Evolutionary conservation across 2,797 vertebrate species (phyloP).

Genomic region (Gymnopithys bicolor): DNA sequence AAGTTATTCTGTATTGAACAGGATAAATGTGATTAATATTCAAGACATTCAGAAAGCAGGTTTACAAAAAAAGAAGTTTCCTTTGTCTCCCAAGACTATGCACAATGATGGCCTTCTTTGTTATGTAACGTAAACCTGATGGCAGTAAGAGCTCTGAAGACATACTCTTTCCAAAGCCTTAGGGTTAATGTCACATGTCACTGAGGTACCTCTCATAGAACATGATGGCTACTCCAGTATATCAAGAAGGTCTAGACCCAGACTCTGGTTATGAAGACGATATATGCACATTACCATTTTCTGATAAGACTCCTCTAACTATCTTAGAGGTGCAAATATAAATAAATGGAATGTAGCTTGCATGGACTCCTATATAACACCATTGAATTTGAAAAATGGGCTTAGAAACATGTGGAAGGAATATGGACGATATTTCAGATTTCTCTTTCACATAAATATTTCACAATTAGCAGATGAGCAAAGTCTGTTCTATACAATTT

Average conservation of each 20-base stretch:
- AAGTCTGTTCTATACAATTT: not conserved
- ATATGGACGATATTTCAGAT: not conserved
- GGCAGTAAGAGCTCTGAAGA: not conserved
- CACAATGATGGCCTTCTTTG: not conserved
- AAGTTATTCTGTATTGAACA: not conserved
- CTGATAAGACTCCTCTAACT: not conserved
- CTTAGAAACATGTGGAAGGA: not conserved
- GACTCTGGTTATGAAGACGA: not conserved
- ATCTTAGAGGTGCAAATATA: not conserved
- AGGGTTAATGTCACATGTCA: not conserved
- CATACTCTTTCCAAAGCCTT: not conserved
- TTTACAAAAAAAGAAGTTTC: not conserved
- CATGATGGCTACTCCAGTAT: not conserved
- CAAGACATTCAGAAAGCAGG: not conserved
- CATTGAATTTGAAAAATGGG: not conserved
- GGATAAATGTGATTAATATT: fast-evolving
- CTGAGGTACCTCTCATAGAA: not conserved
- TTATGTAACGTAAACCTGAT: not conserved
- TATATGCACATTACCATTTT: not conserved
- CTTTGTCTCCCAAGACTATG: not conserved
- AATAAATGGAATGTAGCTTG: not conserved
- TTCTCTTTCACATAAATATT: not conserved
- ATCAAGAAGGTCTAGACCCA: not conserved
- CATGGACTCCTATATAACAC: not conserved
- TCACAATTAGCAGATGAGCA: not conserved